phyloP scores from a whole-genome alignment of 2,113 vertebrate species.

The Neomonachus schauinslandi region DNA sequence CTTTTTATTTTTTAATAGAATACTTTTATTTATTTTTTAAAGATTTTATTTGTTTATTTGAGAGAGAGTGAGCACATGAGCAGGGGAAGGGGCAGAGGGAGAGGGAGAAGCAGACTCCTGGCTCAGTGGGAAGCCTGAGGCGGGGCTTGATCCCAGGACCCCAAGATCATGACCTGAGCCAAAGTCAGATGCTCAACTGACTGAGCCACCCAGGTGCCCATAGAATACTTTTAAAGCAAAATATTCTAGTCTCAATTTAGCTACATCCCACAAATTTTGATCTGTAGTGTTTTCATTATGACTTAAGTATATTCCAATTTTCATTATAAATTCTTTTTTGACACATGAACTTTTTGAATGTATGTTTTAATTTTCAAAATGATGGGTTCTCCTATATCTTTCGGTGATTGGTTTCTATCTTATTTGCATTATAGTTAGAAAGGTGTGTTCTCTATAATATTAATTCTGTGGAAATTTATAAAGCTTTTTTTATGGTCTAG shows the following conservation, averaged over 20 bases:
- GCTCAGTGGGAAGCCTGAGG: not conserved
- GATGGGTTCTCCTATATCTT: not conserved
- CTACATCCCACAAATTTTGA: not conserved
- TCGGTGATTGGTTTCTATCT: not conserved
- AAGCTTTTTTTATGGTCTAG: not conserved
- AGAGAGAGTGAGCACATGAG: not conserved
- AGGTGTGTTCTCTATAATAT: not conserved
- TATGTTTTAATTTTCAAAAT: not conserved
- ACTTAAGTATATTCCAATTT: not conserved
- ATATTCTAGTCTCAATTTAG: not conserved
- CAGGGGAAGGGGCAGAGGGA: not conserved
- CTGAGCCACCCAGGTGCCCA: not conserved
- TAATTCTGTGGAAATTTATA: not conserved
- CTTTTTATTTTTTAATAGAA: slow-evolving; percentile 7
- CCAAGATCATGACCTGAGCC: not conserved
- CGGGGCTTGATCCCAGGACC: not conserved
- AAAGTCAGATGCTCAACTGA: not conserved
- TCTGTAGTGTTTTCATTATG: not conserved
- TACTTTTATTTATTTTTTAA: not conserved
- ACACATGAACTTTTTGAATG: not conserved
- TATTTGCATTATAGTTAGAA: not conserved
- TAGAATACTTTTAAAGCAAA: not conserved
- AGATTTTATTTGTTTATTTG: not conserved
- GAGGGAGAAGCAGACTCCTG: not conserved
- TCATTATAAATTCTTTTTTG: not conserved